phyloP scores from a whole-genome alignment of 2,113 vertebrate species.

The Amazona vittata region DNA sequence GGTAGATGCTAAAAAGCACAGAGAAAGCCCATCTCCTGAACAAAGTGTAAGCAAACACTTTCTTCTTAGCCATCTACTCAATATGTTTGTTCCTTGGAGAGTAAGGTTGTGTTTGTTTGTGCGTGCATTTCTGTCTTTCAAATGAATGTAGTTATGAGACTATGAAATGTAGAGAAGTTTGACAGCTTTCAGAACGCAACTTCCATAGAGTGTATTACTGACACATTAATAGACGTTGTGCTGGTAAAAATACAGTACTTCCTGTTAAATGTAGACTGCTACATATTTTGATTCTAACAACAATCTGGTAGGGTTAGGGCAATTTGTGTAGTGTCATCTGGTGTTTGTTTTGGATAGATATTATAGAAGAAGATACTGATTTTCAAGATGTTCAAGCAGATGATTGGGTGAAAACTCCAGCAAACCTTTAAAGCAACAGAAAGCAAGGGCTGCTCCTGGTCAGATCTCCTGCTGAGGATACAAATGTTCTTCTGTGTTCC shows the following conservation, averaged over 20 bases:
- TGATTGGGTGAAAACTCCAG: conserved; percentile 74
- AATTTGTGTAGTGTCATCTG: conserved; percentile 78
- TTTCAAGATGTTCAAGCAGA: conserved; percentile 81
- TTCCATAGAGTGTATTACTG: conserved; percentile 48
- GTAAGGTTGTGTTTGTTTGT: conserved; percentile 38
- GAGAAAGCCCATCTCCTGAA: background rate
- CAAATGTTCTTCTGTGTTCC: conserved; percentile 51
- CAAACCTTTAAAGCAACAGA: conserved; percentile 74
- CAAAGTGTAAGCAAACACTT: conserved; percentile 31
- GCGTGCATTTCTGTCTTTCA: conserved; percentile 27
- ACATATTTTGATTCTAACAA: conserved; percentile 80
- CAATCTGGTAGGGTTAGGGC: conserved; percentile 81
- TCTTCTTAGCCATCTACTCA: background rate
- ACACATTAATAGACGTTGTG: conserved; percentile 68
- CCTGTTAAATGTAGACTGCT: conserved; percentile 73
- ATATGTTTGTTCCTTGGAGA: background rate
- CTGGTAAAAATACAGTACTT: conserved; percentile 73
- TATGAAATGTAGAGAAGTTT: conserved; percentile 50
- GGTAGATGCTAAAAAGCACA: background rate
- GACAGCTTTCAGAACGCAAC: conserved; percentile 27
- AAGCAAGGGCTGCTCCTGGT: conserved; percentile 67
- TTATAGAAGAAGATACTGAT: conserved; percentile 74
- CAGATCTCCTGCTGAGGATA: conserved; percentile 58
- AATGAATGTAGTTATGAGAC: conserved; percentile 44
- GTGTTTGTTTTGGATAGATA: conserved; percentile 78